A percentile compares a stretch with the other conserved stretches of the same genome.
Conservation (phyloP, 1,140 invertebrate species). For the Zaprionus davidi region DNA sequence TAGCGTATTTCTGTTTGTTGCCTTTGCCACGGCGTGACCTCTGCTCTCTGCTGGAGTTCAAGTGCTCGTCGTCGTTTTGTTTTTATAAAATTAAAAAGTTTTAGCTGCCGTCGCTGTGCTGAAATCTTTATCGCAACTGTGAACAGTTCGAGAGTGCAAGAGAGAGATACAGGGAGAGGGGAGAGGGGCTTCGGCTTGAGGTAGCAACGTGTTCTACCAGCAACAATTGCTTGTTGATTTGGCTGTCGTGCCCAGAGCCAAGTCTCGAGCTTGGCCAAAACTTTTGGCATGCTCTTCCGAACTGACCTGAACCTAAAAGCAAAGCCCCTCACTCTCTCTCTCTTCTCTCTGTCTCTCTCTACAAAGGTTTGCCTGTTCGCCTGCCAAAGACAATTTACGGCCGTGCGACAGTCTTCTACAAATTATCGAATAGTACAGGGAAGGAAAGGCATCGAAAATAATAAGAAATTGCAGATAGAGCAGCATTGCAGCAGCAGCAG, state of each 20-base stretch:
- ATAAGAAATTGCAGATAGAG: conserved; percentile 43
- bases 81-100: conserved; percentile 78
- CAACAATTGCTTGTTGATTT: conserved; percentile 80
- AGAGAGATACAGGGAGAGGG: not conserved
- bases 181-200: not conserved
- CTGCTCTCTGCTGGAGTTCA: conserved; percentile 52
- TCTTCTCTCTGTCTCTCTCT: conserved; percentile 18
- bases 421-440: conserved; percentile 68
- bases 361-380: conserved; percentile 34
- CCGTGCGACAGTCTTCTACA: conserved; percentile 67
- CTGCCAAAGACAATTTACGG: conserved; percentile 81
- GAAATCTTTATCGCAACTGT: conserved; percentile 43
- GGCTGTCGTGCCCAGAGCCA: conserved; percentile 53
- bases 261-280: conserved; percentile 43
- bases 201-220: conserved; percentile 71
- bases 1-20: not conserved
- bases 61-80: conserved; percentile 65
- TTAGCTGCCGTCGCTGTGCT: conserved; percentile 34
- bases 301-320: conserved; percentile 28
- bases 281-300: conserved; percentile 63
- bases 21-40: conserved; percentile 17
- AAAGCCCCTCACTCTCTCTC: not conserved
- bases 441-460: conserved; percentile 50
- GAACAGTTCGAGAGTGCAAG: not conserved
- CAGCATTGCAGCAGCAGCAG: conserved; percentile 30